phyloP scores from a whole-genome alignment of 2,797 vertebrate genomes.

The Manis pentadactyla region DNA sequence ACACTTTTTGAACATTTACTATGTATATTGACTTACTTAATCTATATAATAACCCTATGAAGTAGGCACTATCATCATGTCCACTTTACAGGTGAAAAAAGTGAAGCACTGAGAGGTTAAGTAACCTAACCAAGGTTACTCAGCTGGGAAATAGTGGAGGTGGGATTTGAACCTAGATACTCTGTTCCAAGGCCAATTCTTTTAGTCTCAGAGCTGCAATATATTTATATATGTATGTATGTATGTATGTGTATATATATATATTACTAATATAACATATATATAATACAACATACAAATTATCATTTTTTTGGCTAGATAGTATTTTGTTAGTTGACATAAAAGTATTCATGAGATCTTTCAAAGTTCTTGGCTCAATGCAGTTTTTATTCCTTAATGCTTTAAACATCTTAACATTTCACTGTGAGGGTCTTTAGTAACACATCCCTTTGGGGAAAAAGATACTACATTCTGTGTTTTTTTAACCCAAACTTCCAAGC shows the following conservation, averaged over 20 bases:
- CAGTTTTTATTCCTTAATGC: not conserved
- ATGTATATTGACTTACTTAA: not conserved
- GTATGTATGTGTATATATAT: too few species aligned
- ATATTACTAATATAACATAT: not conserved
- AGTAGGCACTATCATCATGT: not conserved
- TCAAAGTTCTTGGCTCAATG: not conserved
- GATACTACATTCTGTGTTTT: not conserved
- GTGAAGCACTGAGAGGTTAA: not conserved
- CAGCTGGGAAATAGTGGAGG: not conserved
- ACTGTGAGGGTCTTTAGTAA: not conserved
- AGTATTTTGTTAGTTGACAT: not conserved
- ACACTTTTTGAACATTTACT: not conserved
- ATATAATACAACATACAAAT: too few species aligned
- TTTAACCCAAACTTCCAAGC: not conserved
- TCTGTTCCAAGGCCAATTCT: not conserved
- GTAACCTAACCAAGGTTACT: not conserved
- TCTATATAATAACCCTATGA: not conserved
- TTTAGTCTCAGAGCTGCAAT: not conserved
- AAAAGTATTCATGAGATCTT: not conserved
- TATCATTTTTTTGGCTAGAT: not conserved
- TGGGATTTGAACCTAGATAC: not conserved
- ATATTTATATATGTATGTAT: not conserved
- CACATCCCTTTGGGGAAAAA: not conserved
- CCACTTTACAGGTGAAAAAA: not conserved
- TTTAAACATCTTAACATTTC: slow-evolving; percentile 16